Evolutionary conservation across 2,888 invertebrate species (phyloP), one percentile per base, ranked within the genome.

Genomic region (Eupithecia abbreviata): DNA sequence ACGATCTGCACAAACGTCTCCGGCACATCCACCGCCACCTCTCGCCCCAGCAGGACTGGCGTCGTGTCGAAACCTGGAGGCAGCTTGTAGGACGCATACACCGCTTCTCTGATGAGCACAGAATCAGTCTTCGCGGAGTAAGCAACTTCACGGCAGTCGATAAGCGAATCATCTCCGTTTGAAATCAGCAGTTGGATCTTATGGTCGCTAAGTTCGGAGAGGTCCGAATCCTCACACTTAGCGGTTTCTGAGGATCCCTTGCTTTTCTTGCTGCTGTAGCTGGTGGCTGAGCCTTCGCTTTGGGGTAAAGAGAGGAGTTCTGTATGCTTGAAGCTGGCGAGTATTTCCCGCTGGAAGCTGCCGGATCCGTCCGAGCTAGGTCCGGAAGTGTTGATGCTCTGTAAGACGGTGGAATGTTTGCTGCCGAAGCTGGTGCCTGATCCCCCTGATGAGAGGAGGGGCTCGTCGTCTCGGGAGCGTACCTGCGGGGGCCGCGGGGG

Each of bases 21-120:
- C 5, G 98, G 98, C 81, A 98, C 98, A 91, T 98, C 98, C 77
- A 98, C 98, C 4, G 98, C 97, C 95, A 97, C 95, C 90, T 97
- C 97, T 79, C 96, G 85, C 18, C 94, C 94, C 47, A 94, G 89
- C 74, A 95, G 88, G 77, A 94, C 94, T 78, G 95, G 95, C 41
- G 95, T 94, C 81, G 96, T 90, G 82, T 94, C 94, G 82, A 93
- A 94, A 73, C 94, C 93, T 6, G 94, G 91, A 4, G 95, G 94
- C 82, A 94, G 88, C 85, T 93, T 91, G 85, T 93, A 93, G 7
- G 95, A 91, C 10, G 95, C 94, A 85, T 95, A 95, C 30, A 93
- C 92, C 18, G 94, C 94, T 81, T 94, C 94, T 71, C 94, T 87
- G 79, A 94, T 95, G 83, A 95, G 87, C 71, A 95, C 95, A 1